Conservation (phyloP, 2,888 invertebrate species). For the Lordiphosa fenestrarum region DNA sequence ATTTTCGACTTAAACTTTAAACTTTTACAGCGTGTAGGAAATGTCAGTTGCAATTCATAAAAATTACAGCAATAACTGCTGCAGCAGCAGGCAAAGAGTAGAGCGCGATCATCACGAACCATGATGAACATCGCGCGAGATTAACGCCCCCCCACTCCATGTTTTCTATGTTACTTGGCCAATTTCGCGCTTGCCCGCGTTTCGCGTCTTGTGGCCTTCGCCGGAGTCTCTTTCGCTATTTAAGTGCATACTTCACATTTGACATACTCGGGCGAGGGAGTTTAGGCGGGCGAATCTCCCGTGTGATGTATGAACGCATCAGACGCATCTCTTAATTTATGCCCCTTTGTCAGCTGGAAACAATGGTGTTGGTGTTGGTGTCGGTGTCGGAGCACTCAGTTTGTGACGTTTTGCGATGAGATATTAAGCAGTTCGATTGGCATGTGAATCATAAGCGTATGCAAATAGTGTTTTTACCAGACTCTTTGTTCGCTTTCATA, state of each 20-base stretch:
- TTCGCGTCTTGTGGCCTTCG: conserved; percentile 61
- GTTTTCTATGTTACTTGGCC: conserved; percentile 44
- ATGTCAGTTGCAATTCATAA: conserved; percentile 78
- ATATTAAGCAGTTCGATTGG: conserved; percentile 18
- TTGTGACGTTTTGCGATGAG: conserved; percentile 44
- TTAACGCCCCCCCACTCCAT: conserved; percentile 44
- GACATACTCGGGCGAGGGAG: conserved; percentile 55
- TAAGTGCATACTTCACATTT: conserved; percentile 69
- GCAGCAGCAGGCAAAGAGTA: conserved; percentile 25
- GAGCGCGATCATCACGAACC: conserved; percentile 12
- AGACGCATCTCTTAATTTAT: conserved; percentile 54
- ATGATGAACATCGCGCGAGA: conserved; percentile 72
- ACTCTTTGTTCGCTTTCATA: conserved; percentile 56
- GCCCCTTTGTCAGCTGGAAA: conserved; percentile 43
- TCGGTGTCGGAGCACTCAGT: too few relatives aligned
- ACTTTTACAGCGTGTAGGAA: conserved; percentile 74
- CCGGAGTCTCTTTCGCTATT: conserved; percentile 29
- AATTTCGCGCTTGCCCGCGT: conserved; percentile 51
- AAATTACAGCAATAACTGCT: conserved; percentile 69
- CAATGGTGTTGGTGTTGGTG: conserved; percentile 8
- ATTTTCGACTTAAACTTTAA: conserved; percentile 68
- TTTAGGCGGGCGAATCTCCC: conserved; percentile 41
- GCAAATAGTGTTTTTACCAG: conserved; percentile 66
- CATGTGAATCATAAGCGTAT: conserved; percentile 44
- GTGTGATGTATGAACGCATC: conserved; percentile 61